Conservation (phyloP, 2,888 invertebrate species). For the Physocephala rufipes region DNA sequence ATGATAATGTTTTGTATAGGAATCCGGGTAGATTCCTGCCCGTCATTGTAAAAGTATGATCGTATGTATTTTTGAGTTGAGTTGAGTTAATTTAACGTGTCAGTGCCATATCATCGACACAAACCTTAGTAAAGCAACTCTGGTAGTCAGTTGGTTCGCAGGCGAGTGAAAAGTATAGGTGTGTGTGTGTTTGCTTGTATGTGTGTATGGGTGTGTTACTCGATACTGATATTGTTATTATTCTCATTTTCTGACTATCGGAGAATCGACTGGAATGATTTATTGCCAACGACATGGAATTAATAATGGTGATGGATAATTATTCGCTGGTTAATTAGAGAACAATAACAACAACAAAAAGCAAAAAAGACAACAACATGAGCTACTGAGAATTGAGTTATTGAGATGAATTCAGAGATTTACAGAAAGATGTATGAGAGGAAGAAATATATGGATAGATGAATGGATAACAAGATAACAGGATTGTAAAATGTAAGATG, state of each 20-base stretch:
- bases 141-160: slow-evolving; percentile 3
- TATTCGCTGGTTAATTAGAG: background rate
- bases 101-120: slow-evolving; percentile 11
- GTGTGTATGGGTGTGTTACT: background rate
- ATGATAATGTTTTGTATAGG: background rate
- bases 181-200: background rate
- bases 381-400: too few species aligned
- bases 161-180: background rate
- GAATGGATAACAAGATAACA: too few species aligned
- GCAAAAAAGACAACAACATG: too few species aligned
- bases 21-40: background rate
- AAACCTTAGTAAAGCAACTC: slow-evolving; percentile 20
- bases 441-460: too few species aligned
- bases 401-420: too few species aligned
- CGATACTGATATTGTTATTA: background rate
- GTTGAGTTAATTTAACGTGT: slow-evolving; percentile 24
- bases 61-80: slow-evolving; percentile 18
- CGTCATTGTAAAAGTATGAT: background rate
- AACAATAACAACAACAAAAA: background rate
- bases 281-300: background rate
- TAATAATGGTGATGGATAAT: background rate
- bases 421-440: too few species aligned
- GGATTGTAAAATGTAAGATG: too few species aligned
- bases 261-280: slow-evolving; percentile 11
- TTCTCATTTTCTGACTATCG: background rate